phyloP scores from a whole-genome alignment of 2,113 vertebrate species.

The Toxostoma redivivum region DNA sequence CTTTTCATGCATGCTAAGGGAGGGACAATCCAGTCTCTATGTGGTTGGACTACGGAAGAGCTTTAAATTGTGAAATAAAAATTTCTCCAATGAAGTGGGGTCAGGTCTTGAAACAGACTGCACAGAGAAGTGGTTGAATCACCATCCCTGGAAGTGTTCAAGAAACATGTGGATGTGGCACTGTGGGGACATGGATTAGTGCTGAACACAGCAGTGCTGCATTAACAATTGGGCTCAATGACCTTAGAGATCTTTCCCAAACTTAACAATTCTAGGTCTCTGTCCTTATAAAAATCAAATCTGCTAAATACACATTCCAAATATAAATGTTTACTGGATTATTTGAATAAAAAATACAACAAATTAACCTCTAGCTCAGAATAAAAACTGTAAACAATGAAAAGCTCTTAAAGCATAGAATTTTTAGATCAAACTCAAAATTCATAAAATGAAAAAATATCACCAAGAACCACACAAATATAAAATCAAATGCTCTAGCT shows the following conservation, averaged over 20 bases:
- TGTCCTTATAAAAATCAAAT: background rate
- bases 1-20: background rate
- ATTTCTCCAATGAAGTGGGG: background rate
- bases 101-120: background rate
- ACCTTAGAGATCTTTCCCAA: background rate
- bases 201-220: background rate
- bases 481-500: slow-evolving; percentile 68
- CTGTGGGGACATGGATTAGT: background rate
- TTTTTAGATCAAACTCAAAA: slow-evolving; percentile 53
- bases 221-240: background rate
- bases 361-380: slow-evolving; percentile 15
- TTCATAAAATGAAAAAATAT: slow-evolving; percentile 56
- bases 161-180: background rate
- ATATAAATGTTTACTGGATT: background rate
- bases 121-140: background rate
- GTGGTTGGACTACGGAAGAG: background rate
- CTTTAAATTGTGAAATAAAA: background rate
- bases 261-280: background rate
- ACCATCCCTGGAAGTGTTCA: background rate
- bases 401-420: slow-evolving; percentile 30
- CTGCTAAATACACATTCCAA: background rate
- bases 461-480: slow-evolving; percentile 60
- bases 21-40: background rate
- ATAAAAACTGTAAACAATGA: slow-evolving; percentile 22
- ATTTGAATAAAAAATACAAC: slow-evolving; percentile 18